These are phyloP conservation scores for Phrynocephalus guinanensis DNA, from an alignment of 2,797 vertebrate species.

Conservation along the genomic window DNA sequence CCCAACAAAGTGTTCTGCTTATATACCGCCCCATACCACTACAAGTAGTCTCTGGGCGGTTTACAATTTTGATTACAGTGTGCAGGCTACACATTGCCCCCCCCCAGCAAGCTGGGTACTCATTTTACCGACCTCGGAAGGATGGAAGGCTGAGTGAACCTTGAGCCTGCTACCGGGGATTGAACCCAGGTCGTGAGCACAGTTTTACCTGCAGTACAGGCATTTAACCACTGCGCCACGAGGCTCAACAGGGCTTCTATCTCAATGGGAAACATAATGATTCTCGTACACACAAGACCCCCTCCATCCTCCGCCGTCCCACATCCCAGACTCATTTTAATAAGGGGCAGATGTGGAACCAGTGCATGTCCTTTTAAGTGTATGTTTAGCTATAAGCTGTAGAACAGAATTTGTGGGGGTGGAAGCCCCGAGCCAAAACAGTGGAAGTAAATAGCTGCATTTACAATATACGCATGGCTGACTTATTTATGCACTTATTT, in stretches of 20 bases:
- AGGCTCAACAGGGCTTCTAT: background rate
- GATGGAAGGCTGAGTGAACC: too few relatives aligned
- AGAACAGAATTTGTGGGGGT: conserved; percentile 46
- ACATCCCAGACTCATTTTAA: conserved; percentile 15
- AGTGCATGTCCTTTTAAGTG: conserved; percentile 28
- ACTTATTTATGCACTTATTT: conserved; percentile 18
- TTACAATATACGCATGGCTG: conserved; percentile 14
- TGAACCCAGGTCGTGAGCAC: too few relatives aligned
- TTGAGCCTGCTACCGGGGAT: too few relatives aligned
- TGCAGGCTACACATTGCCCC: too few relatives aligned
- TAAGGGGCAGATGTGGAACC: background rate
- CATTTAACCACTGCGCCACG: too few relatives aligned
- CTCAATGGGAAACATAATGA: background rate
- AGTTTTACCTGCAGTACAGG: too few relatives aligned
- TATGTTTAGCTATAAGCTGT: conserved; percentile 35
- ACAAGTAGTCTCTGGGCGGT: too few relatives aligned
- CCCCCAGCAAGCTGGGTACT: too few relatives aligned
- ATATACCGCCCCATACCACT: too few relatives aligned
- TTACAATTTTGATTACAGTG: too few relatives aligned
- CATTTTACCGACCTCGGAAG: too few relatives aligned
- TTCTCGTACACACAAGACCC: background rate
- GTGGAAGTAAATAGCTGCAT: conserved; percentile 39
- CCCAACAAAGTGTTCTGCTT: too few relatives aligned
- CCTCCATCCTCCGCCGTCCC: background rate
- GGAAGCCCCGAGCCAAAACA: conserved; percentile 40